These are phyloP conservation scores for Neria commutata DNA, from an alignment of 2,888 invertebrate species.

Conservation along the genomic window DNA sequence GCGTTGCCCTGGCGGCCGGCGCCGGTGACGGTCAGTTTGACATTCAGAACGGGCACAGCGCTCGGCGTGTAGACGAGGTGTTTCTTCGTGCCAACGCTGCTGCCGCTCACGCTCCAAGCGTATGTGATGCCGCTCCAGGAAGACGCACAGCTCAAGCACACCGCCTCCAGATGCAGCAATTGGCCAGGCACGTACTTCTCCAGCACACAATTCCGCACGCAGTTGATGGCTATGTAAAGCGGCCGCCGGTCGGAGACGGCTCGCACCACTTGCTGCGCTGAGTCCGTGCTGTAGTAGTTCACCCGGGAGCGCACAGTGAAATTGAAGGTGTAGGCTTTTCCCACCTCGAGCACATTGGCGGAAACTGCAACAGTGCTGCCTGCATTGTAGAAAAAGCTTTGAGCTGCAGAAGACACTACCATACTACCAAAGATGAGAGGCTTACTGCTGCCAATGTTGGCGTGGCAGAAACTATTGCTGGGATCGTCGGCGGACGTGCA, in stretches of 20 bases:
- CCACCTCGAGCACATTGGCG: slow-evolving; percentile 5
- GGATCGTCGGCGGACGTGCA: slow-evolving; percentile 32
- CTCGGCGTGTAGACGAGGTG: slow-evolving; percentile 24
- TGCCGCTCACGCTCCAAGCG: slow-evolving; percentile 14
- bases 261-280: slow-evolving; percentile 26
- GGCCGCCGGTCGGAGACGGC: slow-evolving; percentile 12
- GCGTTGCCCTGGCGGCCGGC: slow-evolving; percentile 3
- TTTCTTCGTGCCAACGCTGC: neutral
- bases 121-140: neutral
- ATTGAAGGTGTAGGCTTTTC: slow-evolving; percentile 27
- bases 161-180: slow-evolving; percentile 31
- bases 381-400: slow-evolving; percentile 12
- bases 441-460: slow-evolving; percentile 30
- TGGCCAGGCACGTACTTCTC: slow-evolving; percentile 25
- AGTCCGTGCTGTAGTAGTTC: slow-evolving; percentile 23
- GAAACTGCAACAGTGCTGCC: slow-evolving; percentile 9
- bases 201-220: slow-evolving; percentile 36
- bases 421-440: neutral
- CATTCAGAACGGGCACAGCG: neutral
- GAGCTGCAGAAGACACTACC: neutral
- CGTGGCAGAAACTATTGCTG: slow-evolving; percentile 17
- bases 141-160: slow-evolving; percentile 28
- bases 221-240: slow-evolving; percentile 30
- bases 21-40: neutral
- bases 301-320: slow-evolving; percentile 31